Conservation (phyloP, 2,888 invertebrate genomes). For the Caenorhabditis wallacei region DNA sequence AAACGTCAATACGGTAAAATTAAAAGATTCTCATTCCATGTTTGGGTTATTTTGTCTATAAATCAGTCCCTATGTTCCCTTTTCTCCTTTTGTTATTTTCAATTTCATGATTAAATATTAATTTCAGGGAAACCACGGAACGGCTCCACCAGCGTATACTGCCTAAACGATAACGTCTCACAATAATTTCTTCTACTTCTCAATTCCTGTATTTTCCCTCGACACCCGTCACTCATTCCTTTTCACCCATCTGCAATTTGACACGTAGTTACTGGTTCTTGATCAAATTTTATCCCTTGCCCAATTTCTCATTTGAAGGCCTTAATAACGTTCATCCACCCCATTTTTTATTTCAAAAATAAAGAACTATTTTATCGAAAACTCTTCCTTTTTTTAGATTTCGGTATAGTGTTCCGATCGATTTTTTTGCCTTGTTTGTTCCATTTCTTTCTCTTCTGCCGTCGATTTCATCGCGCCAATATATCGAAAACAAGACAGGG, state of each 20-base stretch:
- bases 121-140: constrained; percentile 57
- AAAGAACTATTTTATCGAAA: constrained; percentile 5
- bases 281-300: constrained; percentile 45
- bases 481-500: constrained; percentile 43
- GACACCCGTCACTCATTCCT: constrained; percentile 12
- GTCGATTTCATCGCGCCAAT: constrained; percentile 21
- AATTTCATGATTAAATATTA: neutral
- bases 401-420: constrained; percentile 34
- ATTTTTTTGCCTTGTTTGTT: constrained; percentile 47
- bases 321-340: constrained; percentile 23
- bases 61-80: neutral
- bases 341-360: constrained; percentile 21
- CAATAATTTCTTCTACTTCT: neutral
- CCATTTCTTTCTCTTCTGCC: constrained; percentile 23
- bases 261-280: constrained; percentile 32
- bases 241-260: constrained; percentile 30
- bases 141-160: constrained; percentile 59
- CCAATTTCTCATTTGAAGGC: constrained; percentile 23
- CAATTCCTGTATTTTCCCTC: constrained; percentile 10
- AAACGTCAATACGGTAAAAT: neutral
- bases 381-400: neutral
- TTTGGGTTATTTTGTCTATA: neutral
- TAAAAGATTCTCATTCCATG: neutral
- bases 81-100: neutral
- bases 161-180: constrained; percentile 9